Percentiles rank a stretch among this genome's conserved stretches.
Evolutionary conservation across 2,888 invertebrate species (phyloP).

Genomic region (Orthosia gracilis): DNA sequence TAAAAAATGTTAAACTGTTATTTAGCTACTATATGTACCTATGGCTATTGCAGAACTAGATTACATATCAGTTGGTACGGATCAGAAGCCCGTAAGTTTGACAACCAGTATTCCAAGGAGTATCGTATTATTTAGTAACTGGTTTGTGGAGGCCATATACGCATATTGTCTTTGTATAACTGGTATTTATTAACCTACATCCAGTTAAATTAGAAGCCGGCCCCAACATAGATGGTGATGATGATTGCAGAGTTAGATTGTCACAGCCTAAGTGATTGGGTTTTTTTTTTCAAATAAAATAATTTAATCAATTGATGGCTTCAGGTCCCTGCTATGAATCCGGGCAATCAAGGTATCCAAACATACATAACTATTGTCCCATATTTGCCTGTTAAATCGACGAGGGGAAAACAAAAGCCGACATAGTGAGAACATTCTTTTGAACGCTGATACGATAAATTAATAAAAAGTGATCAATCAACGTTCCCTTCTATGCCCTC

Average conservation of each 20-base stretch:
- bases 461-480: constrained; percentile 66
- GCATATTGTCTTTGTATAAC: no score
- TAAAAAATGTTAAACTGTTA: not conserved
- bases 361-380: constrained; percentile 5
- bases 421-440: constrained; percentile 42
- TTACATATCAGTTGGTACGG: not conserved
- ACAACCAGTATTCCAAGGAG: not conserved
- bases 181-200: no score
- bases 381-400: constrained; percentile 35
- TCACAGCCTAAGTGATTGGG: no score
- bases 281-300: not conserved
- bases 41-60: not conserved
- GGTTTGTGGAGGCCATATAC: no score
- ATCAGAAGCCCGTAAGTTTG: not conserved
- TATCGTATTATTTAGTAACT: no score
- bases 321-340: not conserved
- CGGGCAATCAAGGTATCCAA: not conserved
- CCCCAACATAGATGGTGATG: no score
- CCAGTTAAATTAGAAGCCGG: no score
- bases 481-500: not conserved
- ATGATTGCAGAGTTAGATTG: no score
- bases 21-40: not conserved
- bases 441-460: constrained; percentile 45
- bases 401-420: constrained; percentile 5
- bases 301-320: not conserved